phyloP scores from a whole-genome alignment of 2,888 invertebrate species.

The Drosophila paracracens region DNA sequence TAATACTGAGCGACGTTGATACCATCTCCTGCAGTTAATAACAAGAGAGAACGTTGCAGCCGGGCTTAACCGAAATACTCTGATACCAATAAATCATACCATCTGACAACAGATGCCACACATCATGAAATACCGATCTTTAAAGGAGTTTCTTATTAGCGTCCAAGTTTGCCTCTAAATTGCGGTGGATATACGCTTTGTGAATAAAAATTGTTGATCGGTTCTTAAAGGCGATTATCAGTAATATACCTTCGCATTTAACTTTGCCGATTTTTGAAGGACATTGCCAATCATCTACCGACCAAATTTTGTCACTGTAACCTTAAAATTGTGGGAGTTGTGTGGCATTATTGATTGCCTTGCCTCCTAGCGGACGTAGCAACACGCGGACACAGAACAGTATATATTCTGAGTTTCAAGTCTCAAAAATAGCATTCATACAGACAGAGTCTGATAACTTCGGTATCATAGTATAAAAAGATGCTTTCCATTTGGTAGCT shows the following conservation, averaged over 20 bases:
- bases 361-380: no score
- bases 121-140: not conserved
- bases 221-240: not conserved
- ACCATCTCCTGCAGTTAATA: not conserved
- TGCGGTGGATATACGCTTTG: not conserved
- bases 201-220: not conserved
- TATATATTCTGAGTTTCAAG: not conserved
- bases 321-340: not conserved
- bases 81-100: not conserved
- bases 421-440: not conserved
- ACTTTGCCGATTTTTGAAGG: no score
- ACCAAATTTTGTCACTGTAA: not conserved
- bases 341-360: not conserved
- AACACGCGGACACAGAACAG: not conserved
- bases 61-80: not conserved
- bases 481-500: not conserved
- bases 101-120: no score
- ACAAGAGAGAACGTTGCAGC: not conserved
- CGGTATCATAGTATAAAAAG: not conserved
- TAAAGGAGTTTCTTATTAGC: not conserved
- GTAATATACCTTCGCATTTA: not conserved
- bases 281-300: not conserved
- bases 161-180: not conserved
- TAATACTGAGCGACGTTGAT: not conserved
- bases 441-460: not conserved